A percentile compares a stretch with the other conserved stretches of the same genome.
These are phyloP conservation scores for Diorhabda carinulata DNA, from an alignment of 1,140 invertebrate genomes.

Conservation along the genomic window DNA sequence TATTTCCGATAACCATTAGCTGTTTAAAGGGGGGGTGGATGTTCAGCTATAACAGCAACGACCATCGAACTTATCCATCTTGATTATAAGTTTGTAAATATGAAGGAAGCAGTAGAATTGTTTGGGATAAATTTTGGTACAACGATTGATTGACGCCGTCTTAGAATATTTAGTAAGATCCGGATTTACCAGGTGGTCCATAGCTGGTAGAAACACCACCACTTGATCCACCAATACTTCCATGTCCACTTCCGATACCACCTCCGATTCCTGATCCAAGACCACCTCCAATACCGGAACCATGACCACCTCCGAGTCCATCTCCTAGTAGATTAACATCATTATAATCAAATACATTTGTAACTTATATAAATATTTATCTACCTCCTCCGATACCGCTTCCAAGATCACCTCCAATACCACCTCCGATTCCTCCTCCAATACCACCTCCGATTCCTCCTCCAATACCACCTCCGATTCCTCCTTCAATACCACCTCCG, in stretches of 20 bases:
- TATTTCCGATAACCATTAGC: too few relatives aligned
- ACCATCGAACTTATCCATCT: not conserved
- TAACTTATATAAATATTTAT: too few relatives aligned
- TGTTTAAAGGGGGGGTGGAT: slow-evolving; percentile 3
- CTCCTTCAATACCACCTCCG: not conserved
- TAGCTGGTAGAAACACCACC: slow-evolving; percentile 39
- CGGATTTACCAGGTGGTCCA: slow-evolving; percentile 41
- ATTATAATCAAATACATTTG: too few relatives aligned
- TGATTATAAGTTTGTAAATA: slow-evolving; percentile 19
- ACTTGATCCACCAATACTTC: slow-evolving; percentile 31
- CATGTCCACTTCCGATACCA: slow-evolving; percentile 29
- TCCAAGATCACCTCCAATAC: slow-evolving; percentile 28
- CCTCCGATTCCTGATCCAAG: slow-evolving; percentile 18
- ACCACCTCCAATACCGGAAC: slow-evolving; percentile 17
- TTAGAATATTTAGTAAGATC: slow-evolving; percentile 34
- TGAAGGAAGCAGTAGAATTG: slow-evolving; percentile 19
- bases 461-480: slow-evolving; percentile 31
- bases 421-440: slow-evolving; percentile 33
- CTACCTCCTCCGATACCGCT: slow-evolving; percentile 26
- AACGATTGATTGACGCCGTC: not conserved
- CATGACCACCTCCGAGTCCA: slow-evolving; percentile 31
- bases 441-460: slow-evolving; percentile 23
- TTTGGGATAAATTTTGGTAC: slow-evolving; percentile 6
- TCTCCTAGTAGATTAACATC: too few relatives aligned
- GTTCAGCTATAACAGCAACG: not conserved